Base-by-base conservation (phyloP, 2,888 invertebrate genomes). In the Acronicta alni region DNA sequence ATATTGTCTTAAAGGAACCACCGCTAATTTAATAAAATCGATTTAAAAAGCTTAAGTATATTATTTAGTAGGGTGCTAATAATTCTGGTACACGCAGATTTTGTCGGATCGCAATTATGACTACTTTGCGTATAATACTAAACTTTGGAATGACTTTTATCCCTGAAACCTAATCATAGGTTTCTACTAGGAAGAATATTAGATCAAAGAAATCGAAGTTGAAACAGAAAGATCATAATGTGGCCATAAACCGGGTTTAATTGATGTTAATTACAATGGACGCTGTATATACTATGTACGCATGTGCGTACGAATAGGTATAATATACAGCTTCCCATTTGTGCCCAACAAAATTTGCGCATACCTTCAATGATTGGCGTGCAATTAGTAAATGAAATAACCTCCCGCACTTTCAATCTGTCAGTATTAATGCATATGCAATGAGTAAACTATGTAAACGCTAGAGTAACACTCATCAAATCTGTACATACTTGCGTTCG, bases 401-500 rank as follows among this genome's bases (percentile, higher is more conserved):
- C 43, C 9, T 43, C 43, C 20, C 26, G 26, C 1, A 30, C 26
- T 30, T 30, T 30, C 9, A 9, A 30, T 30, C 26, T 2, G 9
- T 10, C 9, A 10, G 9, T 30, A 10, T 30, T 35, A 35, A 35
- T n/a, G 35, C 35, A 35, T 35, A 35, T n/a, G 35, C 14, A n/a
- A 35, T 35, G 35, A 35, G 47, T 61, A 39, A 51, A 15, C 26
- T 16, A 30, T 43, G 42, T 38, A 46, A 41, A 37, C 20, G n/a
- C 20, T 20, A 23, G 14, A 42, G 38, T 43, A 30, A 60, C 60
- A 55, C 45, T 38, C n/a, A 18, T 44, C 49, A 44, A 44, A 17
- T 45, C 45, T 46, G 59, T 62, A 70, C 72, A 61, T 72, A 72
- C 72, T 49, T 71, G 72, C 1, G 15, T 9, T 9, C 44, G 15